Percentiles rank a stretch among this genome's conserved stretches.
Evolutionary conservation across 1,140 invertebrate genomes (phyloP).

Genomic region (Drosophila ananassae): DNA sequence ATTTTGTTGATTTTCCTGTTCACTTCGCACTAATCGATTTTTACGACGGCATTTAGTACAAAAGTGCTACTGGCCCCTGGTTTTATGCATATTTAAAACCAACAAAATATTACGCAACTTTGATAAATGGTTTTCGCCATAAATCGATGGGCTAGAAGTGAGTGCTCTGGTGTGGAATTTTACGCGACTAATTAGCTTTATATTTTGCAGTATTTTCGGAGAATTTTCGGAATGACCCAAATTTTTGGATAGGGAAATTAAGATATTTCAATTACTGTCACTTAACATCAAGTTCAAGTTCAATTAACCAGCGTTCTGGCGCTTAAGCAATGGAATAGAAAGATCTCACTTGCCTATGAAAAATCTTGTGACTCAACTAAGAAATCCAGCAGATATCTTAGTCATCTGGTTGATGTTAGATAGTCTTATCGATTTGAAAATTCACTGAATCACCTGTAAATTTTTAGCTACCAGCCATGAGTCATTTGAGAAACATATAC

Average conservation of each 20-base stretch:
- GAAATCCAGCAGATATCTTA: background rate
- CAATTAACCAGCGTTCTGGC: conserved; percentile 49
- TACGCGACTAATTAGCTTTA: conserved; percentile 25
- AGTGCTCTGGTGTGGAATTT: background rate
- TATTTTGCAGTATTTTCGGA: conserved; percentile 29
- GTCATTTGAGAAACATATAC: conserved; percentile 14
- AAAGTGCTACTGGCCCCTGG: conserved; percentile 20
- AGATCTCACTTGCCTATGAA: background rate
- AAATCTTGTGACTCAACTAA: conserved; percentile 16
- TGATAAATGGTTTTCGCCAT: conserved; percentile 29
- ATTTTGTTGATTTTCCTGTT: conserved; percentile 50
- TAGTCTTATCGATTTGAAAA: conserved; percentile 11
- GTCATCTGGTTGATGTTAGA: background rate
- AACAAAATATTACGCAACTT: conserved; percentile 12
- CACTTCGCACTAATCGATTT: conserved; percentile 69
- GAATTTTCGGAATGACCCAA: conserved; percentile 33
- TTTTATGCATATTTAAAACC: conserved; percentile 25
- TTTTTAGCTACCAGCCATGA: conserved; percentile 15
- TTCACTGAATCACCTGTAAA: conserved; percentile 23
- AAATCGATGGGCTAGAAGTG: conserved; percentile 4
- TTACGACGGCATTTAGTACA: conserved; percentile 11
- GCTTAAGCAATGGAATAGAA: background rate
- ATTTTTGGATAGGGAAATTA: conserved; percentile 44
- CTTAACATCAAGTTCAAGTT: conserved; percentile 71
- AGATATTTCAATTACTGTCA: conserved; percentile 74